Evolutionary conservation across 37 sponge, comb jelly and placozoan species (phyloP).

Genomic region (Beroe ovata): DNA sequence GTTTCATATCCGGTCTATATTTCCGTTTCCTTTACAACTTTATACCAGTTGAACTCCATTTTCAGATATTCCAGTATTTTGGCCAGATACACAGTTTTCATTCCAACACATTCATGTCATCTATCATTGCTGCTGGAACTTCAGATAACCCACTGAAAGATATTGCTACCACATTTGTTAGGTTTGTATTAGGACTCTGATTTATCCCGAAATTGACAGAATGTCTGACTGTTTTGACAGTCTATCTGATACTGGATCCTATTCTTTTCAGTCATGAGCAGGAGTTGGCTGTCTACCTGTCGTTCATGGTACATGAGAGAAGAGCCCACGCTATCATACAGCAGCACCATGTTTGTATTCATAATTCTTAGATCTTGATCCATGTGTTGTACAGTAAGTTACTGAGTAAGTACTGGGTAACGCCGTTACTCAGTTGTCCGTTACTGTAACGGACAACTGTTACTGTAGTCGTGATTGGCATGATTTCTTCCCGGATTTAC

Average conservation of each 20-base stretch:
- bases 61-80: conserved; percentile 51
- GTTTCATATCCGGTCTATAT: too few species aligned
- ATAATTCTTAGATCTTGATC: too few species aligned
- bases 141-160: neutral
- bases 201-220: neutral
- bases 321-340: conserved; percentile 21
- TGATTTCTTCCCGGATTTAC: too few species aligned
- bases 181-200: neutral
- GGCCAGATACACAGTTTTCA: conserved; percentile 16
- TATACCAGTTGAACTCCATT: too few species aligned
- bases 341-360: conserved; percentile 20
- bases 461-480: too few species aligned
- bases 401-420: too few species aligned
- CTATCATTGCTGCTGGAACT: conserved; percentile 7
- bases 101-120: neutral
- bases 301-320: conserved; percentile 43
- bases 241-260: too few species aligned
- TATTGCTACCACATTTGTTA: conserved; percentile 43
- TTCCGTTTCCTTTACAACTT: too few species aligned
- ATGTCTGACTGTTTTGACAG: too few species aligned
- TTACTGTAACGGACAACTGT: too few species aligned
- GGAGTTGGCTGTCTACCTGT: conserved; percentile 33
- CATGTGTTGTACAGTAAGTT: too few species aligned
- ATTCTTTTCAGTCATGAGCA: conserved; percentile 13
- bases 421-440: too few species aligned